Evolutionary conservation across 2,797 vertebrate species (phyloP).

Genomic region (Rousettus madagascariensis): DNA sequence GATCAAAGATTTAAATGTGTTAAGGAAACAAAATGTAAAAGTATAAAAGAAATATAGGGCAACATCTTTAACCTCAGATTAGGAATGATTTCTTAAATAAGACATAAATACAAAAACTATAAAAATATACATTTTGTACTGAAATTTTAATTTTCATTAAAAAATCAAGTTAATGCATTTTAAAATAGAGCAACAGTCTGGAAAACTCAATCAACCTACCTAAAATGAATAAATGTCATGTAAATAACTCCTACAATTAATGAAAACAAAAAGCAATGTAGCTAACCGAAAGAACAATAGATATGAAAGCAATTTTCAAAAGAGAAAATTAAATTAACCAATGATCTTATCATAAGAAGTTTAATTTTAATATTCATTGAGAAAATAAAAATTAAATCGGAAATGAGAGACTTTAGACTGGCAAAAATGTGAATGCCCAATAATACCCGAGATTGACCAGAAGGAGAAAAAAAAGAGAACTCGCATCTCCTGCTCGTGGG

Average conservation of each 20-base stretch:
- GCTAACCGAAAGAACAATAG: neutral
- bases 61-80: neutral
- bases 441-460: neutral
- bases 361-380: neutral
- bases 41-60: neutral
- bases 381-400: neutral
- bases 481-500: neutral
- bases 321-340: neutral
- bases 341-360: neutral
- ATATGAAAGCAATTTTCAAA: neutral
- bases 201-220: neutral
- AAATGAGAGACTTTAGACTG: neutral
- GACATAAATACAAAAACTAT: neutral
- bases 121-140: neutral
- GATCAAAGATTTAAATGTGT: neutral
- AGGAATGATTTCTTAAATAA: neutral
- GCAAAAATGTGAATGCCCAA: neutral
- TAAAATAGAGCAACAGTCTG: neutral
- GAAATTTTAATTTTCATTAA: slow-evolving; percentile 2
- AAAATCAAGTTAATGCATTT: neutral
- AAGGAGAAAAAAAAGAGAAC: neutral
- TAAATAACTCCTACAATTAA: neutral
- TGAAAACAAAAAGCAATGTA: neutral
- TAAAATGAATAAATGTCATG: neutral
- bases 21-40: neutral